Conservation (phyloP, 2,797 vertebrate genomes). For the Sparus aurata region DNA sequence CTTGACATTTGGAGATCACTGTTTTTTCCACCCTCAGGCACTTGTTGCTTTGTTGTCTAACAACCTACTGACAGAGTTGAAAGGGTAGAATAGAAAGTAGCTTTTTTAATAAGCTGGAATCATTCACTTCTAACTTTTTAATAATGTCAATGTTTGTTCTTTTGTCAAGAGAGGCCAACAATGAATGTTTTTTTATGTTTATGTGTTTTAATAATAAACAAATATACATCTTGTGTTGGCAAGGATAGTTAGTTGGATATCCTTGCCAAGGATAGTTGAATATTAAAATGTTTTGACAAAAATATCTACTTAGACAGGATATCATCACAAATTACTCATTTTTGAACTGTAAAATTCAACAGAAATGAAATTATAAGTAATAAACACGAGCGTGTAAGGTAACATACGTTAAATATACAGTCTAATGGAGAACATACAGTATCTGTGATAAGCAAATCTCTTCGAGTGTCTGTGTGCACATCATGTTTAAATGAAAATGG, state of each 20-base stretch:
- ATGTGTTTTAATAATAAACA: background rate
- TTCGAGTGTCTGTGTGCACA: background rate
- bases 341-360: background rate
- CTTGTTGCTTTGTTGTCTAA: background rate
- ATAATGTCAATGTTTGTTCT: too few species aligned
- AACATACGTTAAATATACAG: background rate
- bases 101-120: background rate
- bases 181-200: background rate
- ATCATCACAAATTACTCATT: background rate
- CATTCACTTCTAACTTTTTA: background rate
- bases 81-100: background rate
- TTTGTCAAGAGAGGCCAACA: background rate
- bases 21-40: constrained; percentile 1
- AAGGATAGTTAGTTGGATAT: too few species aligned
- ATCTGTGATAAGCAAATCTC: background rate
- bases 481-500: background rate
- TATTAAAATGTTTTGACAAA: background rate
- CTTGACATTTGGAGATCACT: constrained; percentile 30
- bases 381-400: background rate
- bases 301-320: background rate
- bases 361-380: background rate
- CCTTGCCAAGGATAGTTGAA: too few species aligned
- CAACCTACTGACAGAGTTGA: background rate
- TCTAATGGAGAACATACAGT: background rate
- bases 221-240: background rate